phyloP scores from a whole-genome alignment of 2,113 vertebrate species.

The Steatornis caripensis region DNA sequence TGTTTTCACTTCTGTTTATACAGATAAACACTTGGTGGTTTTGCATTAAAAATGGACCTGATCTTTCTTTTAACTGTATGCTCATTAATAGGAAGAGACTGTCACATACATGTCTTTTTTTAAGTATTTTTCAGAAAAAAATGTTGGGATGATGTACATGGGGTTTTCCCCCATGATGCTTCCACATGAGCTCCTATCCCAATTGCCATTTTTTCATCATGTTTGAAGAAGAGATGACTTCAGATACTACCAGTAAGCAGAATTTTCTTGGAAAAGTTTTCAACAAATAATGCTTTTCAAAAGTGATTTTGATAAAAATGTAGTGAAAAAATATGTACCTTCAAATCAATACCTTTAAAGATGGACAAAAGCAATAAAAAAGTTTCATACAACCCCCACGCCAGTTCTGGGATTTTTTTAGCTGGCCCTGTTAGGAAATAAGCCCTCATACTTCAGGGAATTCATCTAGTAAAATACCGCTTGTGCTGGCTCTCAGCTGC shows the following conservation, averaged over 20 bases:
- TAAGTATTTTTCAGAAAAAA: neutral
- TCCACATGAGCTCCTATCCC: neutral
- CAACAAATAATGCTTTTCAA: neutral
- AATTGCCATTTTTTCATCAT: neutral
- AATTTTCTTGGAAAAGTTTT: neutral
- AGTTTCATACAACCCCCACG: neutral
- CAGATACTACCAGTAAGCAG: neutral
- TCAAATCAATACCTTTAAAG: neutral
- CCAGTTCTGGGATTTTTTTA: neutral
- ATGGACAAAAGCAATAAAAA: neutral
- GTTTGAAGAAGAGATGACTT: neutral
- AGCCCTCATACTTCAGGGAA: neutral
- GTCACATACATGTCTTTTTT: neutral
- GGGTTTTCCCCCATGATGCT: neutral
- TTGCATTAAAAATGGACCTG: neutral
- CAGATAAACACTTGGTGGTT: neutral
- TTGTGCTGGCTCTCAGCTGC: neutral
- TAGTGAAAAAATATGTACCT: neutral
- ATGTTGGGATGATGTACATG: neutral
- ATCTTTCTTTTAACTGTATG: neutral
- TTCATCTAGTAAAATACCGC: neutral
- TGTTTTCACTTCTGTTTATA: conserved; percentile 3
- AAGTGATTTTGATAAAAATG: neutral
- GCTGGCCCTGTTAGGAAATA: neutral
- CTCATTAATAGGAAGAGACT: neutral